These are phyloP conservation scores for Cheilosia soror DNA, from an alignment of 2,888 invertebrate species.

Conservation along the genomic window DNA sequence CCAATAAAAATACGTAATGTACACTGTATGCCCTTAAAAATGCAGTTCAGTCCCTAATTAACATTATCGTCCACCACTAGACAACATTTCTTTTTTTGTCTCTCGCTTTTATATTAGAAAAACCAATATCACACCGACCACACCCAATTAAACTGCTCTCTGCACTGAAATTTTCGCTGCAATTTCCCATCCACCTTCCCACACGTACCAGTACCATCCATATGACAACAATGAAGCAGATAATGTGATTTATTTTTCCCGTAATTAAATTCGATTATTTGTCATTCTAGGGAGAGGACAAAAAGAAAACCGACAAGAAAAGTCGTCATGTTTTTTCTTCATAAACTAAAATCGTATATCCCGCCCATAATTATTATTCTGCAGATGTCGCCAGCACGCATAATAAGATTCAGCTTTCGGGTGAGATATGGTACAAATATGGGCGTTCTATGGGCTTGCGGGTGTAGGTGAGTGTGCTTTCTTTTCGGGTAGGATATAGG, in stretches of 20 bases:
- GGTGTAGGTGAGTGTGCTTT: conserved; percentile 1
- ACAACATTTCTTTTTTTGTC: no score
- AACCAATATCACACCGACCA: no score
- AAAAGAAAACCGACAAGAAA: conserved; percentile 16
- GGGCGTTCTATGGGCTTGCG: conserved; percentile 6
- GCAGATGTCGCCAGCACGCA: conserved; percentile 73
- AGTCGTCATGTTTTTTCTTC: conserved; percentile 31
- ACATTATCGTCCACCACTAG: no score
- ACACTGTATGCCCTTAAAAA: no score
- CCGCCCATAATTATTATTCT: conserved; percentile 72
- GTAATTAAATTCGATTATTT: conserved; percentile 73
- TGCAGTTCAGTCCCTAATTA: no score
- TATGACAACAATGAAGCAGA: conserved; percentile 26
- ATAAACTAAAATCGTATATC: conserved; percentile 56
- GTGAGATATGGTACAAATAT: conserved; percentile 6
- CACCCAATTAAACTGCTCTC: no score
- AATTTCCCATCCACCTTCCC: no score
- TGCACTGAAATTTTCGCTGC: no score
- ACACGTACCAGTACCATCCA: background rate
- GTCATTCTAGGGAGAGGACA: conserved; percentile 24
- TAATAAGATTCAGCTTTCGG: conserved; percentile 65
- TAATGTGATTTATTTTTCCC: conserved; percentile 64
- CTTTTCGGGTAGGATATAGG: background rate
- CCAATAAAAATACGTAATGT: no score
- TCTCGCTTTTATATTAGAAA: no score